Base-by-base conservation (phyloP, 2,797 vertebrate species). In the Atherinosoma microstoma region DNA sequence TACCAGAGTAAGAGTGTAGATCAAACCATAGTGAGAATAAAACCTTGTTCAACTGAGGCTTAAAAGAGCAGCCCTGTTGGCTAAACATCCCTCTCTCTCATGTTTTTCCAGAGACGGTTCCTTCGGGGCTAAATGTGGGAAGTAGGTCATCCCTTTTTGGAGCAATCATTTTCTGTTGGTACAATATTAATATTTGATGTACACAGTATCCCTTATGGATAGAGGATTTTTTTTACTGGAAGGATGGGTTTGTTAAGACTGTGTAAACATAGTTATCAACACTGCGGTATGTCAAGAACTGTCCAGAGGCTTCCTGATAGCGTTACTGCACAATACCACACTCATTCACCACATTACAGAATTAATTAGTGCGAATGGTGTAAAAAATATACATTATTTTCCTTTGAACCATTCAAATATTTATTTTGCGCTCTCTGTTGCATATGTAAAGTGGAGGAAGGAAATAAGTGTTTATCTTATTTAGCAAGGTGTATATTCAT, bases 111-210 rank as follows among this genome's bases (percentile, higher is more conserved):
- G 82, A 91, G 81, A 85, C 73, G 74, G 83, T 75, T 93, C 91
- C 91, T 90, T 85, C 79, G 87, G 89, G 91, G 90, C 89, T 85
- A 92, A 88, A 91, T 90, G 83, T 93, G 86, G 79, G 89, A 94
- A 94, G 88, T 94, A 91, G 93, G 93, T 93, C 93, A 94, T 88
- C 79, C 78, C 80, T 92, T 90, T 93, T 88, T 89, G 85, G 86
- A 89, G 82, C 70, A 64, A 83, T 89, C 91, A 93, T 93, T 93
- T 90, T 93, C 84, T 93, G 87, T 92, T 92, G 89, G 89, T 93
- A 88, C 84, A 88, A 79, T 84, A 94, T 94, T 85, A 90, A 94
- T 94, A 90, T 92, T 94, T 93, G 75, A 94, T 93, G 89, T 80
- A 79, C 84, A 87, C 85, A 84, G 89, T 85, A 76, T 90, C 90